These are phyloP conservation scores for Nymphicus hollandicus DNA, from an alignment of 2,113 vertebrate genomes.

Conservation along the genomic window DNA sequence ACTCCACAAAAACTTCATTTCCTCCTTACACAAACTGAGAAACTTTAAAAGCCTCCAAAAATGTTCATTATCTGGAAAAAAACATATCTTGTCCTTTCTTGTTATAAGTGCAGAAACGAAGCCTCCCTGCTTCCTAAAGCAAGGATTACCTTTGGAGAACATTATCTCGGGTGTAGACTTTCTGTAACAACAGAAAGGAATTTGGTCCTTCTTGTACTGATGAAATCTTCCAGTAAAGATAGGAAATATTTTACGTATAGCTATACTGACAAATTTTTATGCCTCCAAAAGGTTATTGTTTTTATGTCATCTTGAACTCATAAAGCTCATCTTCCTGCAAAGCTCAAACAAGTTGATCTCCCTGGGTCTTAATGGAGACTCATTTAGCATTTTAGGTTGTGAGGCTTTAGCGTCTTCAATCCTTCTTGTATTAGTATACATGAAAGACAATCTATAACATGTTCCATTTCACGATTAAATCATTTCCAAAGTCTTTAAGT, in stretches of 20 bases:
- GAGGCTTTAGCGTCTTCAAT: not conserved
- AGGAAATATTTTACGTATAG: not conserved
- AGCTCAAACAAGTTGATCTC: not conserved
- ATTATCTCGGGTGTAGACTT: not conserved
- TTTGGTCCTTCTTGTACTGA: not conserved
- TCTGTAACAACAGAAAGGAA: not conserved
- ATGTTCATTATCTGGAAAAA: not conserved
- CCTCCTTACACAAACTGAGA: not conserved
- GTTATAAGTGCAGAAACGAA: accelerated
- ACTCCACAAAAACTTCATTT: not conserved
- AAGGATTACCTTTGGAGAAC: not conserved
- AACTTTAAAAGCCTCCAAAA: not conserved
- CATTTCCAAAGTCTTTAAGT: not conserved
- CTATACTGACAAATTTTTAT: not conserved
- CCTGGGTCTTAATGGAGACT: not conserved
- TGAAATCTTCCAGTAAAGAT: not conserved
- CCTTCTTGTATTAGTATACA: not conserved
- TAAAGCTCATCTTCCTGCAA: not conserved
- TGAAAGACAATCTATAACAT: not conserved
- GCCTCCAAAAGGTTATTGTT: not conserved
- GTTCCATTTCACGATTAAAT: not conserved
- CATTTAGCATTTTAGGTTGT: not conserved
- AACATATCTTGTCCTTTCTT: not conserved
- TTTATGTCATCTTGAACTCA: not conserved
- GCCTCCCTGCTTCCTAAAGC: not conserved